Conservation (phyloP, 2,113 vertebrate genomes). For the Ciconia stormi region DNA sequence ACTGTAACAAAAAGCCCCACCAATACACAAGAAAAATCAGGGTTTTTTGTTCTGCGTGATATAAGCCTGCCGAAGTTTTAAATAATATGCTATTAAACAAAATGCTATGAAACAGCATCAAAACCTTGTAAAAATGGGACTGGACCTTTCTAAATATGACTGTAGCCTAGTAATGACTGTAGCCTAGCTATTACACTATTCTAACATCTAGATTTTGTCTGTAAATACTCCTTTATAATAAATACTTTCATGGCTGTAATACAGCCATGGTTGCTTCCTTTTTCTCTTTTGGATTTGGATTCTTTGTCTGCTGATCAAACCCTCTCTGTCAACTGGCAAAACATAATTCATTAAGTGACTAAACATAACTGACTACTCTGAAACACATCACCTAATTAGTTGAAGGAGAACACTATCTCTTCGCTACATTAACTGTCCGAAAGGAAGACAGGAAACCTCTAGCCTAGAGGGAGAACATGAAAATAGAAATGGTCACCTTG, state of each 20-base stretch:
- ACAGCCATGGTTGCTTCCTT: neutral
- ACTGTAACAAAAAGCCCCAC: constrained; percentile 50
- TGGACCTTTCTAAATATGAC: neutral
- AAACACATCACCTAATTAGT: neutral
- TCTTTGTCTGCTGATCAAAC: neutral
- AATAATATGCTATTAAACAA: neutral
- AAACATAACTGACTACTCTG: constrained; percentile 9
- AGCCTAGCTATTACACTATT: neutral
- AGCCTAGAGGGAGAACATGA: neutral
- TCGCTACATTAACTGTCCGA: neutral
- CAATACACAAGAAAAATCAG: neutral
- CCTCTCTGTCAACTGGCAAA: neutral
- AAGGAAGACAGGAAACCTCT: neutral
- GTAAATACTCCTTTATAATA: neutral
- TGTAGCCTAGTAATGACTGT: neutral
- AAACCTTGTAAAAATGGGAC: neutral
- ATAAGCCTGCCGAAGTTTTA: neutral
- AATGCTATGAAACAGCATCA: neutral
- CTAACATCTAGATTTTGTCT: neutral
- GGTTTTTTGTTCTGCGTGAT: neutral
- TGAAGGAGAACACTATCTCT: neutral
- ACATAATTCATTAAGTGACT: constrained; percentile 10
- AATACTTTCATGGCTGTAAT: neutral
- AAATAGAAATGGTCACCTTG: neutral
- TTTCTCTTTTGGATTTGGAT: neutral